A percentile compares a stretch with the other conserved stretches of the same genome.
Evolutionary conservation across 2,797 vertebrate genomes (phyloP).

Genomic region (Pelodytes ibericus): DNA sequence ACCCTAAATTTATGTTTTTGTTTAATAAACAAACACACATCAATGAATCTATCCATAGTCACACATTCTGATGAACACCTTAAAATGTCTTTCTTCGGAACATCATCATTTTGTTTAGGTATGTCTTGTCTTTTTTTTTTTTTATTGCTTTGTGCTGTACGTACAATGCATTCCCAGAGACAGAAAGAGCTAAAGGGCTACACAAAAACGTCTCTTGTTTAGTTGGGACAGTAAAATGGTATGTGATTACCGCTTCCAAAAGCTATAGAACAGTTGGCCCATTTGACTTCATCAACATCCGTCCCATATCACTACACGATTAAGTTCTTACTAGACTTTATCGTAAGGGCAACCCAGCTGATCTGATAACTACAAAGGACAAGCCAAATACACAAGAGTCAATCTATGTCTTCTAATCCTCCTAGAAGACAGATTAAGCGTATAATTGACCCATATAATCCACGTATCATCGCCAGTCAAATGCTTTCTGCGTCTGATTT

Average conservation of each 20-base stretch:
- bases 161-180: too few relatives aligned
- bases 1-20: too few relatives aligned
- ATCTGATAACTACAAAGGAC: conserved; percentile 95
- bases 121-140: too few relatives aligned
- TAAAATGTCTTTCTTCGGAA: too few relatives aligned
- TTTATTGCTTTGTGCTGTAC: too few relatives aligned
- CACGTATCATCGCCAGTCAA: conserved; percentile 84
- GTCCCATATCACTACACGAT: conserved; percentile 68
- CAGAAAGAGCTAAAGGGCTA: too few relatives aligned
- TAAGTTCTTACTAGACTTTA: conserved; percentile 80
- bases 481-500: conserved; percentile 73
- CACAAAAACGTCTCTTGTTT: too few relatives aligned
- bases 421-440: conserved; percentile 95
- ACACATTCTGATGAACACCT: too few relatives aligned
- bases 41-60: too few relatives aligned
- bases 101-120: too few relatives aligned
- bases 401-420: conserved; percentile 96
- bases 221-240: conserved; percentile 82
- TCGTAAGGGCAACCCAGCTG: conserved; percentile 84
- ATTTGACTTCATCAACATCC: conserved; percentile 57
- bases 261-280: conserved; percentile 55
- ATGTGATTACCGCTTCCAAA: conserved; percentile 67
- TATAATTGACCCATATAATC: conserved; percentile 99
- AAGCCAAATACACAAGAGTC: conserved; percentile 91
- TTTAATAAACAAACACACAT: too few relatives aligned